Conservation (phyloP, 2,113 vertebrate genomes). For the Ailuropoda melanoleuca region DNA sequence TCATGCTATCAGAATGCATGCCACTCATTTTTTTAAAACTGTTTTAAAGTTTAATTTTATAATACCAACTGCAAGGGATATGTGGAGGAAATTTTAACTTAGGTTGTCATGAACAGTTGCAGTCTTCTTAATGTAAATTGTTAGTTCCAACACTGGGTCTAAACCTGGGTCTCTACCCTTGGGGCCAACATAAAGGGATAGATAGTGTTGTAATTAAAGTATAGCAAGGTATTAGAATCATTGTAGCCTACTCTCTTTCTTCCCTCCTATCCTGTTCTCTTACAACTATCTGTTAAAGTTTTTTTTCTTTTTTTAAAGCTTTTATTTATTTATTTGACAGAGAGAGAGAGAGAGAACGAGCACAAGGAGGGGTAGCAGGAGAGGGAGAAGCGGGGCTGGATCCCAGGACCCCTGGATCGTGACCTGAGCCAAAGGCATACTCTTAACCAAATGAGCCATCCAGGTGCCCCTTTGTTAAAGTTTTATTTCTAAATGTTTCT, state of each 20-base stretch:
- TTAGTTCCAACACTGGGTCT: background rate
- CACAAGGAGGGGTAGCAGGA: too few species aligned
- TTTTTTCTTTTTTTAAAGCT: background rate
- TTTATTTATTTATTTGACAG: too few species aligned
- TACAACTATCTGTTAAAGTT: background rate
- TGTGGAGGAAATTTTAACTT: background rate
- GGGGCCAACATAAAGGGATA: background rate
- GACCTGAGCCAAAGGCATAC: too few species aligned
- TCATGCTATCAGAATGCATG: background rate
- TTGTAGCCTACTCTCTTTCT: background rate
- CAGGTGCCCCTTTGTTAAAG: background rate
- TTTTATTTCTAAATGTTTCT: background rate
- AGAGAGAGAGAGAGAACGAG: too few species aligned
- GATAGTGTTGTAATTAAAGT: background rate
- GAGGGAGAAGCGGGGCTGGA: too few species aligned
- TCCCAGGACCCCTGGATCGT: too few species aligned
- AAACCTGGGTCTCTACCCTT: background rate
- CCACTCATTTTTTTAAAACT: background rate
- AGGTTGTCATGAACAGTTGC: background rate
- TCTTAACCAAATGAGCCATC: too few species aligned
- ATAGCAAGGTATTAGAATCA: background rate
- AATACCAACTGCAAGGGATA: background rate
- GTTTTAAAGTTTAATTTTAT: background rate
- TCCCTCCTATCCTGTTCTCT: background rate
- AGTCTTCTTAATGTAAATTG: background rate